These are phyloP conservation scores for Drosophila neoperkinsi DNA, from an alignment of 2,888 invertebrate species.

Conservation along the genomic window DNA sequence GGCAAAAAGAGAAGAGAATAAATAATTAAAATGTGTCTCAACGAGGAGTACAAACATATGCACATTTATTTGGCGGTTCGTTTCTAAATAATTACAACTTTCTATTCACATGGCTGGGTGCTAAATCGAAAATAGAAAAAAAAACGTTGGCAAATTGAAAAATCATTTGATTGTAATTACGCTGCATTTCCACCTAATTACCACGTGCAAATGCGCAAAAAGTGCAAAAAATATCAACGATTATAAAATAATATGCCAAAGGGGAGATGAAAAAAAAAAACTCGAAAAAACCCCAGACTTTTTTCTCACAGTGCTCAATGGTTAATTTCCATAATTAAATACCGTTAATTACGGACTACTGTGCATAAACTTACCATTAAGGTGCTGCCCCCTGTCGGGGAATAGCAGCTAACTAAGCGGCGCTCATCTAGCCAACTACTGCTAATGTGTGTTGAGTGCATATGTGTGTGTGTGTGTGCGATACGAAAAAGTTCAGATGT, in stretches of 20 bases:
- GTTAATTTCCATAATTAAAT: constrained; percentile 80
- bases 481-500: constrained; percentile 65
- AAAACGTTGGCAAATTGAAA: constrained; percentile 69
- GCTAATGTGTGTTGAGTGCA: background rate
- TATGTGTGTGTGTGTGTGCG: constrained; percentile 8
- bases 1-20: background rate
- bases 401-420: constrained; percentile 24
- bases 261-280: constrained; percentile 9
- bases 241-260: constrained; percentile 21
- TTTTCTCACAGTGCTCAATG: constrained; percentile 66
- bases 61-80: constrained; percentile 80
- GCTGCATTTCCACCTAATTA: constrained; percentile 76
- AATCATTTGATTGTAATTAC: constrained; percentile 77
- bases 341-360: constrained; percentile 69
- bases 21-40: constrained; percentile 68
- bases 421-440: constrained; percentile 3
- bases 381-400: constrained; percentile 34
- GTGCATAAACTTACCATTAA: constrained; percentile 37
- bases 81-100: constrained; percentile 59
- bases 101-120: constrained; percentile 70
- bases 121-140: constrained; percentile 33
- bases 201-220: constrained; percentile 40
- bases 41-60: constrained; percentile 80
- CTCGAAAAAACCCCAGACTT: constrained; percentile 4
- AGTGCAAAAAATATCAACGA: constrained; percentile 33